Conservation (phyloP, 2,888 invertebrate species). For the Zaprionus lineosus region DNA sequence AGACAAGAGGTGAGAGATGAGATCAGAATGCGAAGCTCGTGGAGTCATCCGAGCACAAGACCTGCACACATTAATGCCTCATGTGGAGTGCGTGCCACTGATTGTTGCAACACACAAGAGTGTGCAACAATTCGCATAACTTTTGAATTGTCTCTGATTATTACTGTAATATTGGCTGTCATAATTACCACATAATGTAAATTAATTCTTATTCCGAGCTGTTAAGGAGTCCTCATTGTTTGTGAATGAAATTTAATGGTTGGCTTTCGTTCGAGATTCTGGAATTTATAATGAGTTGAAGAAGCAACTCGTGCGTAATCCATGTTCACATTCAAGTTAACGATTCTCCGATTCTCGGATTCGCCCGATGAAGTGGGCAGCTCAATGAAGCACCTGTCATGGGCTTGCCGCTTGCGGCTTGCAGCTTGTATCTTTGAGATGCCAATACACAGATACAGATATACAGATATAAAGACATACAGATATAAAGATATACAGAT, state of each 20-base stretch:
- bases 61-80: slow-evolving; percentile 39
- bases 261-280: too few relatives aligned
- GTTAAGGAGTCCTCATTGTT: too few relatives aligned
- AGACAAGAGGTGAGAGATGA: too few relatives aligned
- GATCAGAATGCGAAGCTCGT: slow-evolving; percentile 5
- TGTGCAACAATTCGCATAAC: slow-evolving; percentile 19
- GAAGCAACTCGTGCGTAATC: too few relatives aligned
- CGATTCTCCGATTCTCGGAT: too few relatives aligned
- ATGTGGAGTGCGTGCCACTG: slow-evolving; percentile 50
- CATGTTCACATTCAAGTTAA: too few relatives aligned
- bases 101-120: slow-evolving; percentile 54
- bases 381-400: slow-evolving; percentile 25
- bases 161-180: slow-evolving; percentile 20
- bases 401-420: neutral
- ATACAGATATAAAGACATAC: too few relatives aligned
- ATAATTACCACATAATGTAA: slow-evolving; percentile 1
- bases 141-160: slow-evolving; percentile 41
- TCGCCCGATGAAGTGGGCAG: slow-evolving; percentile 3
- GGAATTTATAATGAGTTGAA: too few relatives aligned
- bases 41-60: slow-evolving; percentile 13
- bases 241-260: too few relatives aligned
- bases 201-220: neutral
- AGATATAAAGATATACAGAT: too few relatives aligned
- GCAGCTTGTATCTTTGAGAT: slow-evolving; percentile 11
- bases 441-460: too few relatives aligned